Evolutionary conservation across 2,888 invertebrate genomes (phyloP).

Genomic region (Rhaphigaster nebulosa): DNA sequence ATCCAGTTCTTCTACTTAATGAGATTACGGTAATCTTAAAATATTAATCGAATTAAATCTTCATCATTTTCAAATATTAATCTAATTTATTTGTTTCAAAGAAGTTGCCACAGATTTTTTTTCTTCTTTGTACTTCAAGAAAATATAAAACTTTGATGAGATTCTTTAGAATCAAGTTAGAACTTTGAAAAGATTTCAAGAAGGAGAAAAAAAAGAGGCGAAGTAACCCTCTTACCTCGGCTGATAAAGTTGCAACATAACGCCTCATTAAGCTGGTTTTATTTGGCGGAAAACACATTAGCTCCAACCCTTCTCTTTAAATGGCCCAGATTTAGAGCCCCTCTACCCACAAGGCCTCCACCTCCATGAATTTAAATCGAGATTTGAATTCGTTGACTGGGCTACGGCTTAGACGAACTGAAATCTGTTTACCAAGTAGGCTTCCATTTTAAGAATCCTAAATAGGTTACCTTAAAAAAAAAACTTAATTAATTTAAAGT

Average conservation of each 20-base stretch:
- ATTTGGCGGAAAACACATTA: constrained; percentile 44
- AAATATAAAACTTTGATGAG: constrained; percentile 30
- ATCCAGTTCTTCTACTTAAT: neutral
- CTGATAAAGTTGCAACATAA: constrained; percentile 52
- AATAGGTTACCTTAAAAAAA: no score
- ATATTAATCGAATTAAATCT: constrained; percentile 18
- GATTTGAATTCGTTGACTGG: constrained; percentile 27
- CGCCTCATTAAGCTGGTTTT: constrained; percentile 53
- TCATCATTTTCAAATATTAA: constrained; percentile 14
- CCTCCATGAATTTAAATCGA: constrained; percentile 8
- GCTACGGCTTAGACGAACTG: neutral
- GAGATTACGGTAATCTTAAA: neutral
- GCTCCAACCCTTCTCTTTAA: constrained; percentile 1
- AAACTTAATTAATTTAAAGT: no score
- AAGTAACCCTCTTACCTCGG: constrained; percentile 7
- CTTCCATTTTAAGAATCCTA: neutral
- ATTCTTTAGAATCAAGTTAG: constrained; percentile 51
- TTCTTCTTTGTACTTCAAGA: neutral
- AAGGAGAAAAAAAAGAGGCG: neutral
- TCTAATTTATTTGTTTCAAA: constrained; percentile 34
- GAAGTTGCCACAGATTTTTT: constrained; percentile 1
- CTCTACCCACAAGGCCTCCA: neutral
- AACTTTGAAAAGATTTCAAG: constrained; percentile 38
- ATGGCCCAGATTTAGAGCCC: neutral
- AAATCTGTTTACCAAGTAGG: neutral